Percentiles rank a stretch among this genome's conserved stretches.
Conservation (phyloP, 2,888 invertebrate species). For the Acanthoscelides obtectus region DNA sequence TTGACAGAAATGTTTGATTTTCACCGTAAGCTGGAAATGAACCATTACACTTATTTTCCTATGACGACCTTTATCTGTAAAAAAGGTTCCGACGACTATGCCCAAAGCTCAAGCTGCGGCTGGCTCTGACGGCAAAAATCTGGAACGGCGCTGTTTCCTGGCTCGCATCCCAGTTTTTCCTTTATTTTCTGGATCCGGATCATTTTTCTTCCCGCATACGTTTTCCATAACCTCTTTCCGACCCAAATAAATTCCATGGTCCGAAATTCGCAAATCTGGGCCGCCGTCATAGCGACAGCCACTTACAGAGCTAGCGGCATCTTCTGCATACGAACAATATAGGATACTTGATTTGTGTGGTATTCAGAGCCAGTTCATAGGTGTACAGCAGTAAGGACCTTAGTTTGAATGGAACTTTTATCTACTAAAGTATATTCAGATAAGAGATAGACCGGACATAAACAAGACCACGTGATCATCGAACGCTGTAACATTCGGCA, state of each 20-base stretch:
- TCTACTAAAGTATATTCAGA: no score
- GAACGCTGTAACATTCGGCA: no score
- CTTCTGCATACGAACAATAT: neutral
- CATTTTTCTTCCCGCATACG: neutral
- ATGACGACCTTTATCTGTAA: no score
- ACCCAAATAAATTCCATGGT: neutral
- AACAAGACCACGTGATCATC: no score
- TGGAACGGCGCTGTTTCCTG: neutral
- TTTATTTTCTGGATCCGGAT: neutral
- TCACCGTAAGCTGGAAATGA: no score
- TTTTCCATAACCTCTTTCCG: neutral
- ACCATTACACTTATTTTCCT: no score
- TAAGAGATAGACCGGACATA: no score
- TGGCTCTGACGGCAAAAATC: neutral
- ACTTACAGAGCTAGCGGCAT: neutral
- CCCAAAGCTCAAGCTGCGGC: neutral
- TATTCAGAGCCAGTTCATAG: no score
- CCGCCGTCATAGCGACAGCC: neutral
- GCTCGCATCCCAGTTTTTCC: neutral
- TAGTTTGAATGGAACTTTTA: no score
- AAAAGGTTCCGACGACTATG: neutral
- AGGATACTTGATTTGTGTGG: no score
- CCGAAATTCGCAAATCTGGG: neutral
- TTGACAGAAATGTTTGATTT: no score
- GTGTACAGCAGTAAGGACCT: no score